Conservation (phyloP, 2,797 vertebrate species). For the Tokudaia muenninki region DNA sequence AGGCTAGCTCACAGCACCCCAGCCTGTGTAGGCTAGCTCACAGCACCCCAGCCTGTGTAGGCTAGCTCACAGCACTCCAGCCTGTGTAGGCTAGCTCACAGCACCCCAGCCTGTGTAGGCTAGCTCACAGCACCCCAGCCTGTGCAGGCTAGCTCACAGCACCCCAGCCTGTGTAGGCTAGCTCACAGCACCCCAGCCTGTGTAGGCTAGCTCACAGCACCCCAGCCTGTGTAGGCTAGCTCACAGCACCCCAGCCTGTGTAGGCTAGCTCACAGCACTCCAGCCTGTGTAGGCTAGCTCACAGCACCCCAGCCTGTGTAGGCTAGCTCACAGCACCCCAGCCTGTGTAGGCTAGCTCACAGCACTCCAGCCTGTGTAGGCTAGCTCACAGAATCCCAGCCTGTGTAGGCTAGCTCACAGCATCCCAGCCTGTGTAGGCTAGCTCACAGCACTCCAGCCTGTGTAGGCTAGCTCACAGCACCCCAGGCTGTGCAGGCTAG, state of each 20-base stretch:
- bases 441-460: background rate
- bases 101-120: background rate
- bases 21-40: background rate
- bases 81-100: background rate
- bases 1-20: background rate
- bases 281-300: background rate
- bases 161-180: background rate
- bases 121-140: background rate
- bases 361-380: background rate
- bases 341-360: background rate
- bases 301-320: background rate
- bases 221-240: too few relatives aligned
- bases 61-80: background rate
- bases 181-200: background rate
- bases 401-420: background rate
- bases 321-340: background rate
- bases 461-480: background rate
- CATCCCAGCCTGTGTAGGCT: too few relatives aligned
- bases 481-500: background rate
- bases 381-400: background rate
- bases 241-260: background rate
- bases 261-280: background rate
- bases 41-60: background rate
- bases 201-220: background rate
- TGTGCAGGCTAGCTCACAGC: background rate